Percentiles rank a stretch among this genome's conserved stretches.
phyloP scores from a whole-genome alignment of 2,888 invertebrate species.

The Rhimphoctona megacephalus region DNA sequence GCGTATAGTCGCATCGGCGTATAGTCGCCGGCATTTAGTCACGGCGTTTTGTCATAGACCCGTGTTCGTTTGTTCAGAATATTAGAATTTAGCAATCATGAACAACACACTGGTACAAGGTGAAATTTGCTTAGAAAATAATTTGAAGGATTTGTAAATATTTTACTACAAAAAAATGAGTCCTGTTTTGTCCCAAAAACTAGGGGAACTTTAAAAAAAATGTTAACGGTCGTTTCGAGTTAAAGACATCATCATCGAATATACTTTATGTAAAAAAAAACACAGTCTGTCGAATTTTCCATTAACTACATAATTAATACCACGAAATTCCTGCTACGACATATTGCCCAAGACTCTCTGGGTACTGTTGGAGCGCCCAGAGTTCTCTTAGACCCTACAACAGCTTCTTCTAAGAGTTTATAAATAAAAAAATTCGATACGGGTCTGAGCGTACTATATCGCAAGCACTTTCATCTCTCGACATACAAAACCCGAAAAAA shows the following conservation, averaged over 20 bases:
- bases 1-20: no score
- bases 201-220: background rate
- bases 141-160: no score
- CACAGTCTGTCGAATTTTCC: background rate
- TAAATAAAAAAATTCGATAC: constrained; percentile 30
- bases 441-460: constrained; percentile 5
- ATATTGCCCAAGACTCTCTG: background rate
- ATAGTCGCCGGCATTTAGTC: no score
- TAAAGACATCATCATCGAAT: no score
- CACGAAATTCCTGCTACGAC: background rate
- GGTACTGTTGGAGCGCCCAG: background rate
- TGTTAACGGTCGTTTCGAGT: background rate
- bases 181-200: background rate
- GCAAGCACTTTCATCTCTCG: constrained; percentile 6
- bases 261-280: background rate
- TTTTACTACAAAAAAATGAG: background rate
- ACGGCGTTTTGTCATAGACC: no score
- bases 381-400: background rate
- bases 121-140: no score
- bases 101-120: background rate
- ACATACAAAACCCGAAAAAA: background rate
- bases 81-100: background rate
- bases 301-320: background rate
- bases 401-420: constrained; percentile 1
- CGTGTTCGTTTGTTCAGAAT: no score